Base-by-base conservation (phyloP, 2,888 invertebrate genomes). In the Campoplex capitator region DNA sequence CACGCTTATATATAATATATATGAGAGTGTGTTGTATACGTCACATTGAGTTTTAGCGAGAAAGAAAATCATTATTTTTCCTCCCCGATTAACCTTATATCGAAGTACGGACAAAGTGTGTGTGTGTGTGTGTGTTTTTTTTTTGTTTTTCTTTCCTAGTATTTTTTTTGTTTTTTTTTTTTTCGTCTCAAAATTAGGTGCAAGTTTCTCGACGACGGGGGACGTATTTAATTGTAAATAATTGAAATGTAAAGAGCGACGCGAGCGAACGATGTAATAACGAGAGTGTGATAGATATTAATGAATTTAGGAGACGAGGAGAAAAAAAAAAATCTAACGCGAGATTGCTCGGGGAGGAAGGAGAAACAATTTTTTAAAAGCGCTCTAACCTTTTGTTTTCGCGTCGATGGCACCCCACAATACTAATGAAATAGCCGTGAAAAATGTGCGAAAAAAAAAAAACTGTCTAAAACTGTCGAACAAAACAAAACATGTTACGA, bases 11-110 rank as follows among this genome's bases (percentile, higher is more conserved):
- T 35, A 38, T 54, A 38, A 32, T 7, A 65, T 78, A 28, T 73
- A 32, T 68, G 35, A 18, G n/a, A 48, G 28, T 58, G 28, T 56
- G 68, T 42, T 32, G 73, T 74, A 74, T 65, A 76, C 67, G 80
- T 76, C 73, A 73, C 81, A 73, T 80, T 81, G 73, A 80, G 80
- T 86, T 86, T 81, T 74, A 81, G 84, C 77, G 51, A 74, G 54
- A 83, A 84, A 54, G 56, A 42, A 75, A 77, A 77, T 32, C 16
- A 75, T 23, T 16, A 35, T 32, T 45, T 45, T 68, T 45, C 56
- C 70, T 65, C 65, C 51, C 75, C 74, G 65, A 56, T 68, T 11
- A 9, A 32, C 51, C 11, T n/a, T 35, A 32, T 32, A n/a, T 9
- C 38, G 9, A n/a, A 68, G 68, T 68, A 42, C 38, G 38, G 42